Conservation (phyloP, 2,888 invertebrate species). For the Nasonovia ribisnigri region DNA sequence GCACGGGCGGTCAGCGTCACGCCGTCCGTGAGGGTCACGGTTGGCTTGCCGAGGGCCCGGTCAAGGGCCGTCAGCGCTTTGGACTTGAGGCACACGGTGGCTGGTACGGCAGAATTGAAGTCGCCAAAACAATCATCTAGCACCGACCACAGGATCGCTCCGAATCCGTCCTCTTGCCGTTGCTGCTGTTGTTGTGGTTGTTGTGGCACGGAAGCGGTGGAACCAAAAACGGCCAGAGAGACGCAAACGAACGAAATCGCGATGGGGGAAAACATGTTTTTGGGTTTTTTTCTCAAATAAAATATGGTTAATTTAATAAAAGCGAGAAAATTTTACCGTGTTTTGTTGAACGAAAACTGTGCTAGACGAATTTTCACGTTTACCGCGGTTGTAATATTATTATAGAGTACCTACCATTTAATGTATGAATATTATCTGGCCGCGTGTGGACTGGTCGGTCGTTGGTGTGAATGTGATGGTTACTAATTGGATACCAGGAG, state of each 20-base stretch:
- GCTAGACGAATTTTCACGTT: not conserved
- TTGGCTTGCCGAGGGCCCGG: conserved; percentile 32
- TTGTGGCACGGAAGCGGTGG: not conserved
- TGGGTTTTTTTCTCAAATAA: not conserved
- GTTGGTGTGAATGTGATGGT: not conserved
- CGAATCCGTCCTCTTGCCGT: conserved; percentile 3
- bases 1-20: conserved; percentile 13
- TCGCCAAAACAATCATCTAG: conserved; percentile 42
- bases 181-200: not conserved
- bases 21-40: conserved; percentile 9
- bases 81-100: conserved; percentile 50
- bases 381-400: not conserved
- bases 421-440: not conserved
- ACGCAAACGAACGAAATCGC: not conserved
- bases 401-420: not conserved
- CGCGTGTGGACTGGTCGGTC: not conserved
- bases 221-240: not conserved
- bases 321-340: not conserved
- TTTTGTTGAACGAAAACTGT: not conserved
- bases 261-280: not conserved
- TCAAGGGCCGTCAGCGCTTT: conserved; percentile 43
- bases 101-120: conserved; percentile 8
- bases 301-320: not conserved
- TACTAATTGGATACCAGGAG: not conserved
- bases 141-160: conserved; percentile 28